These are phyloP conservation scores for Piezodorus guildinii DNA, from an alignment of 1,140 invertebrate species.

Conservation along the genomic window DNA sequence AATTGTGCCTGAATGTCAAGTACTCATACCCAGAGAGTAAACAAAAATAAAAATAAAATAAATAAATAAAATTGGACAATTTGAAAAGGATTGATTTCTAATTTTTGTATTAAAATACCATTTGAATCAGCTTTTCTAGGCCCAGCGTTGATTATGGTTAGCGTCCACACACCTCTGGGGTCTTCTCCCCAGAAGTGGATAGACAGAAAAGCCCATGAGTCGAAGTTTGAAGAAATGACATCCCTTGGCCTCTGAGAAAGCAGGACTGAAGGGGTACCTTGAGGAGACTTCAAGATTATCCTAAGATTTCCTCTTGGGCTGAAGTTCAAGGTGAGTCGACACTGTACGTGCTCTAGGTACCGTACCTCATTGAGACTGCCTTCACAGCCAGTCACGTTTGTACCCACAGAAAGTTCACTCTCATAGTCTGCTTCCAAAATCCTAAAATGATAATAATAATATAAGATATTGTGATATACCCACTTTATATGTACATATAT, in stretches of 20 bases:
- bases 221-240: slow-evolving; percentile 79
- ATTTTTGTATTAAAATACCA: slow-evolving; percentile 8
- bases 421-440: slow-evolving; percentile 6
- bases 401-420: slow-evolving; percentile 31
- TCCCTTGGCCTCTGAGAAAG: slow-evolving; percentile 81
- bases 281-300: slow-evolving; percentile 72
- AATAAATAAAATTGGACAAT: too few species aligned
- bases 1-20: too few species aligned
- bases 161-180: slow-evolving; percentile 79
- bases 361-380: slow-evolving; percentile 76
- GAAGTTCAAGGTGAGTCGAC: slow-evolving; percentile 70
- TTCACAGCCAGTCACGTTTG: slow-evolving; percentile 77
- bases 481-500: too few species aligned
- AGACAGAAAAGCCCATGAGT: slow-evolving; percentile 95
- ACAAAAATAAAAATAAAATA: too few species aligned
- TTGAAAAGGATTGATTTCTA: too few species aligned
- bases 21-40: too few species aligned
- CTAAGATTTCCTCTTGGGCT: slow-evolving; percentile 78
- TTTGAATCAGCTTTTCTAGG: slow-evolving; percentile 31
- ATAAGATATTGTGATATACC: too few species aligned
- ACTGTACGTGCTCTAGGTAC: slow-evolving; percentile 88
- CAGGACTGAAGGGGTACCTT: slow-evolving; percentile 77
- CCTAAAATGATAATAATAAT: not conserved
- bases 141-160: slow-evolving; percentile 82
- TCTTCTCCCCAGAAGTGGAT: slow-evolving; percentile 96